Conservation (phyloP, 2,888 invertebrate genomes). For the Scrobipalpa atriplicella region DNA sequence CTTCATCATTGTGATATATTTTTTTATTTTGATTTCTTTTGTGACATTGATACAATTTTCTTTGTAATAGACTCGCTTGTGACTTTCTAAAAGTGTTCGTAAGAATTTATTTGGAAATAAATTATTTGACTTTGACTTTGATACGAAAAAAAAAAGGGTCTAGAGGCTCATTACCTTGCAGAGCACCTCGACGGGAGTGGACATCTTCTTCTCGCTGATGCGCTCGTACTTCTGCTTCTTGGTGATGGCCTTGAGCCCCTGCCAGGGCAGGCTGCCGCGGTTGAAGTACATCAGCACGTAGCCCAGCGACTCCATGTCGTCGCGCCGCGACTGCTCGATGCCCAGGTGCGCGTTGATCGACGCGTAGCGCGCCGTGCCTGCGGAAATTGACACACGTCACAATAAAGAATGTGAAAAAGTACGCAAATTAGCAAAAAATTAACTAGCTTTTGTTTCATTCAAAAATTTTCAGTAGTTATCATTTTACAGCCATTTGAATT, state of each 20-base stretch:
- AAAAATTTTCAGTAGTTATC: too few species aligned
- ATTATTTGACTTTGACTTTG: too few species aligned
- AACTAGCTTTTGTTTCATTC: too few species aligned
- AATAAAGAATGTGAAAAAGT: neutral
- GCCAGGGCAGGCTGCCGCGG: slow-evolving; percentile 97
- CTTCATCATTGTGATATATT: too few species aligned
- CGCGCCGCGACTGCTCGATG: slow-evolving; percentile 98
- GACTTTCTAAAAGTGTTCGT: too few species aligned
- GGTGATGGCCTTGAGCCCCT: slow-evolving; percentile 98
- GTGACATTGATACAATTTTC: too few species aligned
- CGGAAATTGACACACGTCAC: neutral
- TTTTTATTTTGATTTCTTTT: too few species aligned
- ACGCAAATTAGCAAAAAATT: too few species aligned
- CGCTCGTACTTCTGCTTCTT: slow-evolving; percentile 99
- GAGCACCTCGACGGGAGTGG: slow-evolving; percentile 98
- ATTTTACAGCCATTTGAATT: too few species aligned
- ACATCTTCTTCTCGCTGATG: slow-evolving; percentile 99
- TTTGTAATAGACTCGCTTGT: too few species aligned
- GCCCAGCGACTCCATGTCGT: slow-evolving; percentile 99
- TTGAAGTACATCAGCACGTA: slow-evolving; percentile 99
- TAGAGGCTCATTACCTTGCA: slow-evolving; percentile 89
- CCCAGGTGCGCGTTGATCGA: slow-evolving; percentile 99
- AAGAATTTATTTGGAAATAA: too few species aligned
- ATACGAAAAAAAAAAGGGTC: neutral
- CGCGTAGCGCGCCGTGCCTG: slow-evolving; percentile 97